These are phyloP conservation scores for Euglossa dilemma DNA, from an alignment of 1,140 invertebrate genomes.

Conservation along the genomic window DNA sequence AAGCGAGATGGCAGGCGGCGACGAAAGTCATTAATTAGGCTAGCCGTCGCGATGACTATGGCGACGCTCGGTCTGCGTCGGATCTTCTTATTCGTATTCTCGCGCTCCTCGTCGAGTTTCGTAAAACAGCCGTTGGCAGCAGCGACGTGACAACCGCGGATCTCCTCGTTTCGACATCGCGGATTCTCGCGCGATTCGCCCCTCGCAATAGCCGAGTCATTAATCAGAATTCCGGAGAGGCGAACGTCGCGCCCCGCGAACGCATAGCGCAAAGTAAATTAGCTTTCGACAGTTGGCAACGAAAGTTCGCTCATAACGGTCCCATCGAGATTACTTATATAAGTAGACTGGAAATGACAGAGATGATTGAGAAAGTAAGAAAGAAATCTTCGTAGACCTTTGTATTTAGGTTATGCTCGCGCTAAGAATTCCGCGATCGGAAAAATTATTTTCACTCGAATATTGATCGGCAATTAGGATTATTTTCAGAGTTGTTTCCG, in stretches of 20 bases:
- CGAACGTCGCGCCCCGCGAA: not conserved
- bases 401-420: no score
- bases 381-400: no score
- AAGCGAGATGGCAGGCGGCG: not conserved
- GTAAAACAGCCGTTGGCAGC: not conserved
- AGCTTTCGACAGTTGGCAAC: not conserved
- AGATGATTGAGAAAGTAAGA: no score
- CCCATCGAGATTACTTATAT: not conserved
- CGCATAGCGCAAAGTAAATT: not conserved
- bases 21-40: slow-evolving; percentile 8
- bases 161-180: not conserved
- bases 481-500: no score
- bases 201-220: not conserved
- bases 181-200: not conserved
- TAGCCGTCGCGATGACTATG: not conserved
- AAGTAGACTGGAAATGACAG: no score
- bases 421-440: no score
- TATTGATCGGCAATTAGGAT: no score
- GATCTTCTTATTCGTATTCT: slow-evolving; percentile 18
- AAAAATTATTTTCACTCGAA: no score
- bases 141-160: not conserved
- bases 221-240: not conserved
- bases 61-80: not conserved
- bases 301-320: not conserved
- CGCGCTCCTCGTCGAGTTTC: not conserved